Percentiles rank a stretch among this genome's conserved stretches.
phyloP scores from a whole-genome alignment of 2,888 invertebrate species.

The Cephus pulcher region DNA sequence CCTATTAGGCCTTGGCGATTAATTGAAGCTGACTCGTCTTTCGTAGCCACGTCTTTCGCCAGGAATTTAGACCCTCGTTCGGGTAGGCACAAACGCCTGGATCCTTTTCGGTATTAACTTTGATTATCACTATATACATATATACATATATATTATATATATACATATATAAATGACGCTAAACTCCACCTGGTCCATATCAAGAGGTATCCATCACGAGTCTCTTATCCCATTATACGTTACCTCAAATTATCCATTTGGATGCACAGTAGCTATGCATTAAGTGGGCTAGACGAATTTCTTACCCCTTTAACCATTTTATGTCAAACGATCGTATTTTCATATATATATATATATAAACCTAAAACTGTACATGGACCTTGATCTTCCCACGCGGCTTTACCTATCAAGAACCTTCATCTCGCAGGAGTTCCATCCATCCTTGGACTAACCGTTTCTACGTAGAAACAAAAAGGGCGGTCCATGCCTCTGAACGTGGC shows the following conservation, averaged over 20 bases:
- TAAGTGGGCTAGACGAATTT: neutral
- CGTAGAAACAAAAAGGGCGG: conserved; percentile 23
- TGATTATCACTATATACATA: neutral
- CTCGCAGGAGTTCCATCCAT: conserved; percentile 20
- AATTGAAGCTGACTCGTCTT: conserved; percentile 35
- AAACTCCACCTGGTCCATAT: neutral
- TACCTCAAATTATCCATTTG: neutral
- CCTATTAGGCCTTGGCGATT: conserved; percentile 43
- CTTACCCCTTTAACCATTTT: neutral
- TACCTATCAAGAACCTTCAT: conserved; percentile 27
- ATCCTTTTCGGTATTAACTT: neutral
- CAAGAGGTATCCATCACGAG: neutral
- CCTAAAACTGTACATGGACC: neutral
- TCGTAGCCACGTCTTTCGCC: neutral
- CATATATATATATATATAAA: neutral
- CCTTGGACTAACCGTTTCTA: conserved; percentile 37
- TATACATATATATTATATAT: neutral
- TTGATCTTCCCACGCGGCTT: conserved; percentile 3
- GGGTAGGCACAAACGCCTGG: neutral
- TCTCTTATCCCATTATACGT: neutral
- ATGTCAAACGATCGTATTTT: neutral
- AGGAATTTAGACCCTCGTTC: neutral
- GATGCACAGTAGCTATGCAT: neutral
- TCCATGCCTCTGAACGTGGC: conserved; percentile 14
- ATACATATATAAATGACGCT: neutral